A percentile compares a stretch with the other conserved stretches of the same genome.
Conservation (phyloP, 2,888 invertebrate species). For the Leptothorax acervorum region DNA sequence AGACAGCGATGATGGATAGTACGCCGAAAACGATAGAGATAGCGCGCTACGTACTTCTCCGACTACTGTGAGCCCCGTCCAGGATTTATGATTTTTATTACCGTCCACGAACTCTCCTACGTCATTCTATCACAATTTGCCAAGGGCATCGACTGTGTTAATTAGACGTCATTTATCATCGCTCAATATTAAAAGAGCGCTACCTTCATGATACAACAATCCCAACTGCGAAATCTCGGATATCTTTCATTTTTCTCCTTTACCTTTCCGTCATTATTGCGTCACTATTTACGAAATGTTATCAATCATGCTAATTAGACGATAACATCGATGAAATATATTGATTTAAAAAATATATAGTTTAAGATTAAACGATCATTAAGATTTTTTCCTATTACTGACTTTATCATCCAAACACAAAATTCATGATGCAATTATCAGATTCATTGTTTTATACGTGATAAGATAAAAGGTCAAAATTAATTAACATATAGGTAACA, state of each 20-base stretch:
- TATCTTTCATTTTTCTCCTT: neutral
- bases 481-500: neutral
- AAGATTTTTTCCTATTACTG: neutral
- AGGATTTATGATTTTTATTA: slow-evolving; percentile 49
- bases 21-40: slow-evolving; percentile 29
- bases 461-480: slow-evolving; percentile 2
- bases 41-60: neutral
- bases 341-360: neutral
- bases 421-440: neutral
- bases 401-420: neutral
- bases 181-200: neutral
- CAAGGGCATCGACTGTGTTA: slow-evolving; percentile 31
- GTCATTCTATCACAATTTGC: slow-evolving; percentile 43
- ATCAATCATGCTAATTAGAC: neutral
- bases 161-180: slow-evolving; percentile 35
- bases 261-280: neutral
- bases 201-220: neutral
- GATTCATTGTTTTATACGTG: neutral
- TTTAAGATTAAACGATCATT: neutral
- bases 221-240: neutral
- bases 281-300: neutral
- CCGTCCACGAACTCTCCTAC: neutral
- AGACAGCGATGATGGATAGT: slow-evolving; percentile 43
- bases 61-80: neutral
- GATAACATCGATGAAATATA: neutral